These are phyloP conservation scores for Meloidogyne hapla DNA, from an alignment of 1,140 invertebrate species.

Conservation along the genomic window DNA sequence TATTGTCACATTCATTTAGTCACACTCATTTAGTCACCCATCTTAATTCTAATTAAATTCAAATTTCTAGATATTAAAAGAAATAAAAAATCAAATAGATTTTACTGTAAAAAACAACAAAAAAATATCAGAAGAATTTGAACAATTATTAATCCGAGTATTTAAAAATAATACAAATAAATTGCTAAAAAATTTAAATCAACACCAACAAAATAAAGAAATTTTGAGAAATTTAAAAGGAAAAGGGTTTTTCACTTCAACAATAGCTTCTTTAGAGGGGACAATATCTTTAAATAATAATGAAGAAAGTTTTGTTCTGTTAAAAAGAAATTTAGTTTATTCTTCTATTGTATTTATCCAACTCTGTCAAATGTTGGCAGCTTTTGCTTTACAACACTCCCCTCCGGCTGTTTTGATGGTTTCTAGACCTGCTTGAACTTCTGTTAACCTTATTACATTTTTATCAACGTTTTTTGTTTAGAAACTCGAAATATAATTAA, in stretches of 20 bases:
- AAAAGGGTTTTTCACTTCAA: not conserved
- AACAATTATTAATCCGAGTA: not conserved
- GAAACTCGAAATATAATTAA: too few species aligned
- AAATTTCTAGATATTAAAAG: not conserved
- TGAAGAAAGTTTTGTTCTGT: not conserved
- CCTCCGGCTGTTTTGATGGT: not conserved
- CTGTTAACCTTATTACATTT: too few species aligned
- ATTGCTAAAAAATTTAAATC: not conserved
- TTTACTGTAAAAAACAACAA: not conserved
- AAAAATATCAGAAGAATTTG: not conserved
- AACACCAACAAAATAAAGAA: not conserved
- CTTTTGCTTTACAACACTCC: conserved; percentile 26
- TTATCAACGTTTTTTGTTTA: too few species aligned
- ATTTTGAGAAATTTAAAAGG: not conserved
- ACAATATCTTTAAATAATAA: not conserved
- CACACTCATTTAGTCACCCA: too few species aligned
- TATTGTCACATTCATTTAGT: too few species aligned
- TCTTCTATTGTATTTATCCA: conserved; percentile 14
- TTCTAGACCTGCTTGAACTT: too few species aligned
- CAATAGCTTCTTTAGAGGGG: not conserved
- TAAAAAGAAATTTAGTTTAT: conserved; percentile 9
- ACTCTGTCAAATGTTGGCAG: conserved; percentile 27
- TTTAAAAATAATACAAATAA: not conserved
- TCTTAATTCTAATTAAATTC: not conserved
- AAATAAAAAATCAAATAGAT: not conserved